Base-by-base conservation (phyloP, 1,140 invertebrate genomes). In the Plutomurus gul region DNA sequence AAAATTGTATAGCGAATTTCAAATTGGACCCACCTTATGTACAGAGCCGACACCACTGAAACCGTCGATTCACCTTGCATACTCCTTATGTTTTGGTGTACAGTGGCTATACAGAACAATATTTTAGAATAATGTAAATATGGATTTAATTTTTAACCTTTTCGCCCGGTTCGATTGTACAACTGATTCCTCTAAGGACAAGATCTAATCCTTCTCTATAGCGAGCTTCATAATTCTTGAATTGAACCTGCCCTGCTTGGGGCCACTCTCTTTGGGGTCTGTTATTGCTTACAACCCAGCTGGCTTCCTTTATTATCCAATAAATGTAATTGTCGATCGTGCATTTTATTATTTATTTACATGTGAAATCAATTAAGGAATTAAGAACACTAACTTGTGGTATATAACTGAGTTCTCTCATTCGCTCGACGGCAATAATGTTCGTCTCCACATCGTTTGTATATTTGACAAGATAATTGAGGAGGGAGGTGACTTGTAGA, bases 301-400 rank as follows among this genome's bases (percentile, higher is more conserved):
- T 84, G 11, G 93, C 92, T 88, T 95, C 92, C 86, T 92, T n/a
- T 20, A 27, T 43, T 40, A 10, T 10, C 20, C 27, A 30, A n/a
- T n/a, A n/a, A n/a, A n/a, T n/a, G n/a, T n/a, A n/a, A n/a, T n/a
- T n/a, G n/a, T n/a, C n/a, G n/a, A n/a, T n/a, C n/a, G n/a, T n/a
- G n/a, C n/a, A n/a, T n/a, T n/a, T n/a, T n/a, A n/a, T n/a, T n/a
- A n/a, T n/a, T n/a, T n/a, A n/a, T n/a, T n/a, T n/a, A n/a, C n/a
- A n/a, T n/a, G n/a, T n/a, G n/a, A n/a, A n/a, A n/a, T n/a, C n/a
- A n/a, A n/a, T n/a, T n/a, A n/a, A n/a, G n/a, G n/a, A n/a, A n/a
- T n/a, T n/a, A n/a, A n/a, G n/a, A n/a, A n/a, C 88, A 27, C 72
- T 6, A 16, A 78, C 88, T 46, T 84, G 86, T 27, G 82, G 87